Evolutionary conservation across 2,113 vertebrate genomes (phyloP).

Genomic region (Sakesphorus luctuosus): DNA sequence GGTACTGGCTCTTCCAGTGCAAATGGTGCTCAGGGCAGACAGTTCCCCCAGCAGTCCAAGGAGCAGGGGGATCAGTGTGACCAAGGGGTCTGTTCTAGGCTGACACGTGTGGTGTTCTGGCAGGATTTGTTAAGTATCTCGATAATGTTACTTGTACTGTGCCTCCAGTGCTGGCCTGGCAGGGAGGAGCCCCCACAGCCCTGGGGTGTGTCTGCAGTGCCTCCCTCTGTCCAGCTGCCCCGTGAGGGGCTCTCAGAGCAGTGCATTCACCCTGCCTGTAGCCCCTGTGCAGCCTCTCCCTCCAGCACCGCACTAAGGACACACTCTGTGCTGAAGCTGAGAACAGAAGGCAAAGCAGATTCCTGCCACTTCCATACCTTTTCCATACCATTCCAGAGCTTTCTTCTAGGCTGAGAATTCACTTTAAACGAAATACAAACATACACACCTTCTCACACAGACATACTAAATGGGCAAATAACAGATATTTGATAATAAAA

Average conservation of each 20-base stretch:
- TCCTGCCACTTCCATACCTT: neutral
- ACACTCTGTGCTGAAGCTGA: rapidly evolving
- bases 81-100: neutral
- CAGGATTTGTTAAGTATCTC: neutral
- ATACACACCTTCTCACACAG: neutral
- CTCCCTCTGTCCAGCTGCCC: neutral
- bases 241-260: rapidly evolving
- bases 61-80: neutral
- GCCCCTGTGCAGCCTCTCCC: neutral
- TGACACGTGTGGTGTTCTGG: neutral
- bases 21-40: neutral
- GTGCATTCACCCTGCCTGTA: neutral
- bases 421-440: neutral
- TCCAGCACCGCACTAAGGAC: neutral
- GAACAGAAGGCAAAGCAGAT: neutral
- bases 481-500: neutral
- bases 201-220: neutral
- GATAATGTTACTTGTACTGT: neutral
- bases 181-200: neutral
- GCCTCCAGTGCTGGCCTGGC: neutral
- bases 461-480: neutral
- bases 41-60: neutral
- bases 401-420: neutral
- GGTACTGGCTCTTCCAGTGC: neutral
- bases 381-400: neutral